phyloP scores from a whole-genome alignment of 2,797 vertebrate genomes.

The Pogoniulus pusillus region DNA sequence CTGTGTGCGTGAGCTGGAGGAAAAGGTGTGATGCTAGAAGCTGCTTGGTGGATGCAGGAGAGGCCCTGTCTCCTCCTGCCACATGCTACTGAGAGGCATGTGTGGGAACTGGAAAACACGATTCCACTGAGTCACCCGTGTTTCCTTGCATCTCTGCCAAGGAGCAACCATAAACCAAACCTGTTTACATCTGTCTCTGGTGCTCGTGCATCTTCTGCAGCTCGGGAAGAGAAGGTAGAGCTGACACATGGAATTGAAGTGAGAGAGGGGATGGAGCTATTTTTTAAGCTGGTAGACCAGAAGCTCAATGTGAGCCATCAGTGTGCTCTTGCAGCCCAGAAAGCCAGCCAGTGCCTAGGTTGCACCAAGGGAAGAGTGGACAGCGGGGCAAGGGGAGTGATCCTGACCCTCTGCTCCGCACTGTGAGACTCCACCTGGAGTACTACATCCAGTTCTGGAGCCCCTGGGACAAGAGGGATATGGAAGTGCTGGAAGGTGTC shows the following conservation, averaged over 20 bases:
- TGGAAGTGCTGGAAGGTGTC: no score
- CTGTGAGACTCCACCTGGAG: no score
- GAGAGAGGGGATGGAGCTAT: not conserved
- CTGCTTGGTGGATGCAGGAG: not conserved
- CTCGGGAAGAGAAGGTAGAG: not conserved
- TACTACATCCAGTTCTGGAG: no score
- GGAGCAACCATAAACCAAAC: not conserved
- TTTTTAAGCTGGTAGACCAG: not conserved
- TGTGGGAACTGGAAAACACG: not conserved
- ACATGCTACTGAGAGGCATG: not conserved
- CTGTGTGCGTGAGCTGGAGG: not conserved
- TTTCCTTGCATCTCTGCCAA: not conserved
- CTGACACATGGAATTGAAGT: fast-evolving
- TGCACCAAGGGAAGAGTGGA: no score
- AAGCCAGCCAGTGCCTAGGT: no score
- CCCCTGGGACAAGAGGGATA: no score
- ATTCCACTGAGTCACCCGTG: not conserved
- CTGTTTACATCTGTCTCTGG: not conserved
- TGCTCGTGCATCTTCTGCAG: not conserved
- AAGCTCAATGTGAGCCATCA: no score
- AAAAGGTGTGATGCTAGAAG: not conserved
- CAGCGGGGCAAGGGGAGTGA: no score
- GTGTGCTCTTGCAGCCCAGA: no score
- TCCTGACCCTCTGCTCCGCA: no score
- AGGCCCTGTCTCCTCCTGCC: not conserved